Conservation (phyloP, 2,113 vertebrate genomes). For the Neoarius graeffei region DNA sequence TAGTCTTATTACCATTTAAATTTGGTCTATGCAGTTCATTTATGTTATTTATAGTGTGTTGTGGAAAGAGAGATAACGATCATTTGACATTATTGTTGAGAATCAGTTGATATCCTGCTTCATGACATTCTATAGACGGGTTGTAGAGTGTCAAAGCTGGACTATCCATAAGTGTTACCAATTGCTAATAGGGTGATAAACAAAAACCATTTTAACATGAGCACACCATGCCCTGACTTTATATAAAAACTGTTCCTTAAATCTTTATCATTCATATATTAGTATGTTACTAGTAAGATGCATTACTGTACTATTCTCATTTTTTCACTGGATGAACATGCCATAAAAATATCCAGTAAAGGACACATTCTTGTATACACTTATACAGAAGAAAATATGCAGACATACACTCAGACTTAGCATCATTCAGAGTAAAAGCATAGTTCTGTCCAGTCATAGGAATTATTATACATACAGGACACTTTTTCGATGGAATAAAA, state of each 20-base stretch:
- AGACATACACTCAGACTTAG: background rate
- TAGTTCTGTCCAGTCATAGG: background rate
- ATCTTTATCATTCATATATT: background rate
- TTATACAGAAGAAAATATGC: background rate
- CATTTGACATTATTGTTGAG: background rate
- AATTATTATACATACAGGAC: no score
- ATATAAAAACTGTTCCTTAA: background rate
- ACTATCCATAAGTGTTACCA: background rate
- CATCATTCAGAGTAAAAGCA: background rate
- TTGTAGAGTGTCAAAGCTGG: background rate
- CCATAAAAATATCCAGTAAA: background rate
- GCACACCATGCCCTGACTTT: background rate
- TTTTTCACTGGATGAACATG: background rate
- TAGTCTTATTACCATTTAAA: background rate
- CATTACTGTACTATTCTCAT: background rate
- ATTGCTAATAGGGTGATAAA: background rate
- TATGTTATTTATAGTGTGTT: background rate
- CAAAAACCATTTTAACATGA: background rate
- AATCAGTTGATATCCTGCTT: background rate
- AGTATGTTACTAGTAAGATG: background rate
- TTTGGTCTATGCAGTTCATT: background rate
- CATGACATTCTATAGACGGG: background rate
- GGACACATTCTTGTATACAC: no score
- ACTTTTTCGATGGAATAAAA: no score
- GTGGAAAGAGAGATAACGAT: background rate